A percentile compares a stretch with the other conserved stretches of the same genome.
phyloP scores from a whole-genome alignment of 2,797 vertebrate species.

The Siniperca undulata region DNA sequence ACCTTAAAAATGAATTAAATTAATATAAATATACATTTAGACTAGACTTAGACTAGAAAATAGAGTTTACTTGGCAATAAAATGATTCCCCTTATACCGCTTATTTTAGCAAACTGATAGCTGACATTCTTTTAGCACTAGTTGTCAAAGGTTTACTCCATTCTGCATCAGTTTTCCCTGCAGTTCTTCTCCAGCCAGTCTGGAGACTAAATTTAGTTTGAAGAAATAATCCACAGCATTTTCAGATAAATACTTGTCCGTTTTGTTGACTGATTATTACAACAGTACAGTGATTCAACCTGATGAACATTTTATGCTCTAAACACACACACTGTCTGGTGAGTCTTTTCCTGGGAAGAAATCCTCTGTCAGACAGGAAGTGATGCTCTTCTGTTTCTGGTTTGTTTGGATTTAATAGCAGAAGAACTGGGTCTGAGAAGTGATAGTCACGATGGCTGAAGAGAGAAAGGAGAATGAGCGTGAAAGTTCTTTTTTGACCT shows the following conservation, averaged over 20 bases:
- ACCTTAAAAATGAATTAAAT: too few relatives aligned
- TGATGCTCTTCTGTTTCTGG: constrained; percentile 31
- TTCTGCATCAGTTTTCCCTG: not conserved
- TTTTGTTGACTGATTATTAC: constrained; percentile 29
- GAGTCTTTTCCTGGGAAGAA: constrained; percentile 11
- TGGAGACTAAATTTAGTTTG: not conserved
- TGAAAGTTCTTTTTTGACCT: not conserved
- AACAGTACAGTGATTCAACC: constrained; percentile 39
- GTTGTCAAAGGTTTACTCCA: too few relatives aligned
- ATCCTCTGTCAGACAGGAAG: constrained; percentile 46
- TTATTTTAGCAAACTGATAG: too few relatives aligned
- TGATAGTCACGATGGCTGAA: not conserved
- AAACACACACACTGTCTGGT: constrained; percentile 26
- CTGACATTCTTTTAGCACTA: too few relatives aligned
- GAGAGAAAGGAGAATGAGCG: not conserved
- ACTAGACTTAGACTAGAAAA: too few relatives aligned
- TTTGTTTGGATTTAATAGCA: constrained; percentile 33
- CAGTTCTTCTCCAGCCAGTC: not conserved
- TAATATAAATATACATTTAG: too few relatives aligned
- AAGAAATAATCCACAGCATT: constrained; percentile 8
- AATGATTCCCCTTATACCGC: too few relatives aligned
- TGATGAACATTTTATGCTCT: constrained; percentile 22
- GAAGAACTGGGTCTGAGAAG: not conserved
- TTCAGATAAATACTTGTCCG: constrained; percentile 31
- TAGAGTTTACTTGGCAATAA: too few relatives aligned